phyloP scores from a whole-genome alignment of 2,797 vertebrate genomes.

The Cyprinella venusta region DNA sequence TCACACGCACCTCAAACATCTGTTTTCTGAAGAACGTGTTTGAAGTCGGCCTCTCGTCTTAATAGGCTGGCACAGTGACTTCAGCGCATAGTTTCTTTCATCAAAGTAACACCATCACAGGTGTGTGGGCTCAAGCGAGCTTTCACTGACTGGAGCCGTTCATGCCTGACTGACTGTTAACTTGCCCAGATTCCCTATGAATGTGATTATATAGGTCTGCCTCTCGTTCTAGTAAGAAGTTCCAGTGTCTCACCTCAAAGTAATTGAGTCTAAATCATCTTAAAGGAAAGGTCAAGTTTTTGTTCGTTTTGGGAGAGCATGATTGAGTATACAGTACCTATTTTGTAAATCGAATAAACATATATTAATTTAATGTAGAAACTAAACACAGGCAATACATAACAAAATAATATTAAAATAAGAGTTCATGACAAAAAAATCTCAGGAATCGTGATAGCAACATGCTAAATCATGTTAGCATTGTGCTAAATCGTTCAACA shows the following conservation, averaged over 20 bases:
- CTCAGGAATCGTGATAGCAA: too few species aligned
- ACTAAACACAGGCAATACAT: too few species aligned
- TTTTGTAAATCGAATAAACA: not conserved
- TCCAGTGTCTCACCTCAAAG: not conserved
- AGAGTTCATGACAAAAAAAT: too few species aligned
- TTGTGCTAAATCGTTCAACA: not conserved
- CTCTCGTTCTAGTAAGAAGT: not conserved
- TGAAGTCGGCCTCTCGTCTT: constrained; percentile 50
- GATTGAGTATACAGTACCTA: not conserved
- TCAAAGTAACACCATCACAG: constrained; percentile 41
- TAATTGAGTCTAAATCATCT: not conserved
- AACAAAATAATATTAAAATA: too few species aligned
- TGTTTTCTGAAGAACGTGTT: constrained; percentile 53
- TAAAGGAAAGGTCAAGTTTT: not conserved
- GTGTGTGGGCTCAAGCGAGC: constrained; percentile 42
- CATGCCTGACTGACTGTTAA: constrained; percentile 43
- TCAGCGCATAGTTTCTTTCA: constrained; percentile 52
- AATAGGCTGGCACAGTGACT: constrained; percentile 55
- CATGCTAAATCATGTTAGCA: too few species aligned
- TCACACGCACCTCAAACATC: constrained; percentile 58
- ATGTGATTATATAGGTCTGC: constrained; percentile 30
- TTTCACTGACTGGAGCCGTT: constrained; percentile 29
- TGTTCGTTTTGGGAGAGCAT: not conserved
- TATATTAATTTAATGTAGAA: too few species aligned
- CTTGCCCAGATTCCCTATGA: constrained; percentile 40